Evolutionary conservation across 2,113 vertebrate species (phyloP).

Genomic region (Tauraco erythrolophus): DNA sequence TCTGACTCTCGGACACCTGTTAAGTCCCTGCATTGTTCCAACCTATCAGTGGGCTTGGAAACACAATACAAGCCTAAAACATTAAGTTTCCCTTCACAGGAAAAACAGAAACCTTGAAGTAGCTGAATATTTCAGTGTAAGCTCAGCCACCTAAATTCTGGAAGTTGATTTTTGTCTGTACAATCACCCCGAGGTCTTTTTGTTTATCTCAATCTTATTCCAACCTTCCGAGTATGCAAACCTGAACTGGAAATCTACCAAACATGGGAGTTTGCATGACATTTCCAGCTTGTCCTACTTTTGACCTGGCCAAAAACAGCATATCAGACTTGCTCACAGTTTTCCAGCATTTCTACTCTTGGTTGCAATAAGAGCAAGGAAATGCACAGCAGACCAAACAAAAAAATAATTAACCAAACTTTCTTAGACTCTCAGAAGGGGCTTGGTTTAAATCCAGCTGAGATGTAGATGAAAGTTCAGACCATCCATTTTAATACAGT

Average conservation of each 20-base stretch:
- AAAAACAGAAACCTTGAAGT: background rate
- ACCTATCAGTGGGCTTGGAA: background rate
- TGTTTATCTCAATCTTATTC: background rate
- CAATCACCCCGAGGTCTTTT: background rate
- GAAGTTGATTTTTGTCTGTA: background rate
- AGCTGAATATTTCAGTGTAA: background rate
- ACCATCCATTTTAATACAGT: background rate
- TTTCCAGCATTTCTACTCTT: constrained; percentile 8
- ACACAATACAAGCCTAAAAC: background rate
- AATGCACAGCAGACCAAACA: constrained; percentile 27
- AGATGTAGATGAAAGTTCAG: constrained; percentile 49
- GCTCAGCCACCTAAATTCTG: background rate
- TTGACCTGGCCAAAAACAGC: background rate
- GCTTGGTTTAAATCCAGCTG: constrained; percentile 36
- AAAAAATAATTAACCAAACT: background rate
- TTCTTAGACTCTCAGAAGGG: constrained; percentile 11
- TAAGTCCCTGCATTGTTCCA: background rate
- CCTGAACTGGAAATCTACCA: background rate
- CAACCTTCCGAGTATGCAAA: background rate
- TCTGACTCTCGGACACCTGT: background rate
- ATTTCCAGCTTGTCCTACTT: constrained; percentile 3
- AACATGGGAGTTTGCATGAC: background rate
- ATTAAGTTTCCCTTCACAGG: background rate
- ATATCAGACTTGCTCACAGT: background rate
- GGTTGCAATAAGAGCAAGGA: background rate